Conservation (phyloP, 1,140 invertebrate species). For the Octopus bimaculoides region DNA sequence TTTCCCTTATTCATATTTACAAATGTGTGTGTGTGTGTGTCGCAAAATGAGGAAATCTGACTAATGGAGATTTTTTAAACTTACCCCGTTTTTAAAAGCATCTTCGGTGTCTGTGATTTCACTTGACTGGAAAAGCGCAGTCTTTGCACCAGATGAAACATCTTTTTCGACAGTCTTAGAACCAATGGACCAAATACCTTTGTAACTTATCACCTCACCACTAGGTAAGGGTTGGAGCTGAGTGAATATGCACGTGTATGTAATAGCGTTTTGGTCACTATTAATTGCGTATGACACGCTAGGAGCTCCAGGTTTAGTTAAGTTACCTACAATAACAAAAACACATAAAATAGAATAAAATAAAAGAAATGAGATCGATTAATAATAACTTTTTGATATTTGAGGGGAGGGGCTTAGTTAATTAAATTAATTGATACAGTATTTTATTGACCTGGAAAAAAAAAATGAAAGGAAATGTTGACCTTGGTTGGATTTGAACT, state of each 20-base stretch:
- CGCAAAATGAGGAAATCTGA: no score
- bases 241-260: slow-evolving; percentile 23
- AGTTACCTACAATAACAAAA: slow-evolving; percentile 20
- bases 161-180: neutral
- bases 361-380: no score
- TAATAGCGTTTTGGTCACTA: slow-evolving; percentile 3
- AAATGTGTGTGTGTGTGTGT: no score
- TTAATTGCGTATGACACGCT: slow-evolving; percentile 13
- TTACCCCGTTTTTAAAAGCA: slow-evolving; percentile 19
- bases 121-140: slow-evolving; percentile 16
- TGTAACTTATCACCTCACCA: slow-evolving; percentile 27
- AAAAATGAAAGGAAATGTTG: no score
- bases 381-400: no score
- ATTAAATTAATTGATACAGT: no score
- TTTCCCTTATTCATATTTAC: no score
- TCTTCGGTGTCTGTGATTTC: slow-evolving; percentile 8
- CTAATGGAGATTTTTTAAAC: slow-evolving; percentile 13
- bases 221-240: slow-evolving; percentile 8
- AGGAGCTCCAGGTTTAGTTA: slow-evolving; percentile 17
- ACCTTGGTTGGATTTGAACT: no score
- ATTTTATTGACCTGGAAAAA: no score
- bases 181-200: slow-evolving; percentile 22
- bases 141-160: slow-evolving; percentile 11
- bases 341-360: no score
- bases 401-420: no score